phyloP scores from a whole-genome alignment of 2,888 invertebrate species.

The Campoplex nolae region DNA sequence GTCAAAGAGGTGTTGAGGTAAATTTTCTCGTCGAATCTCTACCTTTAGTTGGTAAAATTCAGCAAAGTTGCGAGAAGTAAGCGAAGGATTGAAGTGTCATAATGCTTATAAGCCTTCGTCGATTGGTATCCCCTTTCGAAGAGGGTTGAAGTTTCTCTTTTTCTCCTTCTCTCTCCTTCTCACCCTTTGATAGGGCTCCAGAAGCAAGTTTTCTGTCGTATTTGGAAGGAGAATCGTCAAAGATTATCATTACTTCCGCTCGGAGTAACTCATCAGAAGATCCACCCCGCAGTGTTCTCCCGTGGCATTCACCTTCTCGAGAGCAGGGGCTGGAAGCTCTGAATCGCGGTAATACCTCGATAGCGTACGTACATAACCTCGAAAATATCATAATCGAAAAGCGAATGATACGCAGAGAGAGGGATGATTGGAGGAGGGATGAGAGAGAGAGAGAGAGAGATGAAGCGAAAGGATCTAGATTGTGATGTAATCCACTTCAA shows the following conservation, averaged over 20 bases:
- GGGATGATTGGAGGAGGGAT: conserved; percentile 1
- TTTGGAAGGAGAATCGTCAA: conserved; percentile 79
- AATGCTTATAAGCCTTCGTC: conserved; percentile 80
- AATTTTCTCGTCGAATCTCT: conserved; percentile 28
- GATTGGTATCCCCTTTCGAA: conserved; percentile 73
- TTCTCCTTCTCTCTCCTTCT: conserved; percentile 19
- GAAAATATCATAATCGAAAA: conserved; percentile 63
- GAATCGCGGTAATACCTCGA: conserved; percentile 50
- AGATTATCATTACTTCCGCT: conserved; percentile 82
- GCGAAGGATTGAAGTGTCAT: conserved; percentile 77
- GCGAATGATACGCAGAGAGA: conserved; percentile 41
- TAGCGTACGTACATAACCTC: conserved; percentile 73
- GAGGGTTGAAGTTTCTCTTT: conserved; percentile 29
- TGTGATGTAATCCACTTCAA: conserved; percentile 81
- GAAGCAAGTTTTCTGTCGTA: conserved; percentile 73
- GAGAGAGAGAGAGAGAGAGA: not conserved
- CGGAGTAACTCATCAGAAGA: conserved; percentile 75
- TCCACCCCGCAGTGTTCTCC: conserved; percentile 48
- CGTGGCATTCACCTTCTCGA: not conserved
- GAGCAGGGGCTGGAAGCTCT: conserved; percentile 18
- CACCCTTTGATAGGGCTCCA: conserved; percentile 9
- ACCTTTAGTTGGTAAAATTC: conserved; percentile 43
- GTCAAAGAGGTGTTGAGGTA: conserved; percentile 29
- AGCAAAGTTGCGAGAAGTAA: conserved; percentile 59
- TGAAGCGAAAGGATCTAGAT: conserved; percentile 62